Evolutionary conservation across 2,113 vertebrate species (phyloP), one percentile per base, ranked within the genome.

Genomic region (Asarcornis scutulata): DNA sequence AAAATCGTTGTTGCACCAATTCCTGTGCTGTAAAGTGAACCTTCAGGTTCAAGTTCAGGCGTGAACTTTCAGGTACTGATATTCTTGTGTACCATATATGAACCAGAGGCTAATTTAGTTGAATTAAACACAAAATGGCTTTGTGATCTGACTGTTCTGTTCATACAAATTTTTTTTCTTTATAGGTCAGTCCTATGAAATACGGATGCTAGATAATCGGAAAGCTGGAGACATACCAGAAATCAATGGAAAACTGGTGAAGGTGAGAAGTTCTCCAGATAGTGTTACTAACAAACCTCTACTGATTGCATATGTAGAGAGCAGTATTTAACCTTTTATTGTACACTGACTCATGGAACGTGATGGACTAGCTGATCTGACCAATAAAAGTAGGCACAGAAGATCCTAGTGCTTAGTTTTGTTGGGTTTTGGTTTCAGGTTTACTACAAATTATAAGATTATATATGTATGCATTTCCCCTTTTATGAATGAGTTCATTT

Each of bases 101-200:
- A 62, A 31, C 22, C 44, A 76, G 25, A 72, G 32, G 22, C 29
- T 71, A 8, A 26, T 73, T 29, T 21, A 42, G 29, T 23, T 83
- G 36, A 38, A 7, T 32, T 59, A 40, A 80, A 46, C 25, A 31
- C 17, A 11, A 50, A 69, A 21, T 9, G 42, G 5, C 44, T 48
- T 85, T 73, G 38, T 85, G 34, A 34, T 91, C 21, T 7, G 23
- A 23, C 56, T 78, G 8, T 62, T 48, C 17, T 34, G 11, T 55
- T 74, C 31, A 84, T 48, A 27, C 9, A 15, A 1, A 17, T 74
- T 55, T 44, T 81, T 79, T 88, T 34, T 96, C 89, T 90, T 82
- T 77, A 68, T 97, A 99, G 99, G 99, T 98, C 99, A 99, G 97
- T 99, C 99, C 96, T 99, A 99, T 6, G 99, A 99, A 98, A 98